Percentiles rank a stretch among this genome's conserved stretches.
Conservation (phyloP, 1,140 invertebrate species). For the Cotesia chilonis region DNA sequence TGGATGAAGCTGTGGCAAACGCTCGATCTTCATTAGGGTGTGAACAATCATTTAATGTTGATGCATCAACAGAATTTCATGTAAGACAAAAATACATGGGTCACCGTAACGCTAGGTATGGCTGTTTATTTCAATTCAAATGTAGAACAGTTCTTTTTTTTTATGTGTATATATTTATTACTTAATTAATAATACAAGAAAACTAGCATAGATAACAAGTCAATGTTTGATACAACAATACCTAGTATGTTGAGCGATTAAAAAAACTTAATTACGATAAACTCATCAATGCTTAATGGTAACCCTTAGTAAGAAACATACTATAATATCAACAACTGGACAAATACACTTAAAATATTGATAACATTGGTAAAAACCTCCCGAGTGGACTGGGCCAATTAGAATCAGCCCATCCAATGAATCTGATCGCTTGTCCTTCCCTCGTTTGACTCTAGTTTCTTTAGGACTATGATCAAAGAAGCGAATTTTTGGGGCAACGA, state of each 20-base stretch:
- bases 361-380: slow-evolving; percentile 53
- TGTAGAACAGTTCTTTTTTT: neutral
- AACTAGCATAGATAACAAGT: neutral
- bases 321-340: slow-evolving; percentile 4
- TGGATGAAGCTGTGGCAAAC: slow-evolving; percentile 57
- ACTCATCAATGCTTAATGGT: neutral
- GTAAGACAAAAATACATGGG: slow-evolving; percentile 80
- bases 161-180: neutral
- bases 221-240: neutral
- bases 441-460: slow-evolving; percentile 64
- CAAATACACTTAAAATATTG: slow-evolving; percentile 24
- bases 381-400: slow-evolving; percentile 61
- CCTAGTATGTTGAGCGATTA: neutral
- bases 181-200: neutral
- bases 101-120: slow-evolving; percentile 82
- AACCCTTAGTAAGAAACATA: slow-evolving; percentile 12
- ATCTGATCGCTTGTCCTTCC: slow-evolving; percentile 59
- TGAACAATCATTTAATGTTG: slow-evolving; percentile 48
- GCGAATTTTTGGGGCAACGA: slow-evolving; percentile 88
- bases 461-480: slow-evolving; percentile 89
- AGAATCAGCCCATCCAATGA: slow-evolving; percentile 57
- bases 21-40: slow-evolving; percentile 44
- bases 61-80: slow-evolving; percentile 57
- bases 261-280: neutral
- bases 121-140: slow-evolving; percentile 6